These are phyloP conservation scores for Dromaius novaehollandiae DNA, from an alignment of 2,113 vertebrate genomes.

Conservation along the genomic window DNA sequence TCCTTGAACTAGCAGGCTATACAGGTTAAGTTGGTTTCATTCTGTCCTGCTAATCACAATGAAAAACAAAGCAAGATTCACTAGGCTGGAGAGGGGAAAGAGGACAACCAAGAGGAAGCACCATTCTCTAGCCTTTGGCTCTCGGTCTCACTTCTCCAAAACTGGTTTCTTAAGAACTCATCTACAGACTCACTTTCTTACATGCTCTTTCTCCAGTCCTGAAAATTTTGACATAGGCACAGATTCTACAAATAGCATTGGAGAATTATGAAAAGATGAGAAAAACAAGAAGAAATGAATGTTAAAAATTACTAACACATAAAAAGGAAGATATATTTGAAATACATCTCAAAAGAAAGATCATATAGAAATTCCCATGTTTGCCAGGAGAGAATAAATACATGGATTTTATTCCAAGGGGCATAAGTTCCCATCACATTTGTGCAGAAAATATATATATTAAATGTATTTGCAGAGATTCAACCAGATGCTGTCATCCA, in stretches of 20 bases:
- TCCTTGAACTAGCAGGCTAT: background rate
- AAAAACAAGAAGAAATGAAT: background rate
- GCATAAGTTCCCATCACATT: background rate
- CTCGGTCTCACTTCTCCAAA: background rate
- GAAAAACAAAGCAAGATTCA: background rate
- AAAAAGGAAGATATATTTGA: background rate
- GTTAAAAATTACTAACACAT: background rate
- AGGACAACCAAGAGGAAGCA: background rate
- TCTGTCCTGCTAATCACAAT: background rate
- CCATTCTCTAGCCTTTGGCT: background rate
- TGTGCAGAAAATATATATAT: background rate
- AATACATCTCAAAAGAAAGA: background rate
- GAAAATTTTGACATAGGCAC: background rate
- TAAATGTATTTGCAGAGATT: background rate
- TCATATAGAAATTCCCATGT: background rate
- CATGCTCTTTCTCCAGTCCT: background rate
- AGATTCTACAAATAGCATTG: background rate
- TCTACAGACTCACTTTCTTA: background rate
- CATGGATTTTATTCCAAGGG: background rate
- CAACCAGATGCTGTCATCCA: background rate
- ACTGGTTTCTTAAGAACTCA: background rate
- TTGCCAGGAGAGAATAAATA: background rate
- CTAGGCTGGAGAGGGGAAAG: background rate
- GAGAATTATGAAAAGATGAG: background rate
- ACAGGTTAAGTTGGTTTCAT: background rate